Evolutionary conservation across 2,888 invertebrate genomes (phyloP), one percentile per base, ranked within the genome.

Genomic region (Eueremaeus valkanovi): DNA sequence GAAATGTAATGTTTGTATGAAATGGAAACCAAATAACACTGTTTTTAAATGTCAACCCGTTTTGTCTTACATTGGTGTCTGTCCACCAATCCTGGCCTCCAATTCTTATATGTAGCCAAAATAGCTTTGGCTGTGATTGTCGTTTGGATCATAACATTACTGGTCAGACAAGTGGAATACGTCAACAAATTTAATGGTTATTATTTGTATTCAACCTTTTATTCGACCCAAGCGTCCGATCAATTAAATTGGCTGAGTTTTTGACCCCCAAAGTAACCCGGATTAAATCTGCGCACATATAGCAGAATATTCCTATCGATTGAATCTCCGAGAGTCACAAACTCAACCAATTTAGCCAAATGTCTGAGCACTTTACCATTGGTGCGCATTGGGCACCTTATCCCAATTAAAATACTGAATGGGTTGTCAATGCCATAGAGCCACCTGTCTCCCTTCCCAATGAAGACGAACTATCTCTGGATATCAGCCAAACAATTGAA

Each of bases 181-280:
- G 13, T 66, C n/a, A 33, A 66, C 40, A 66, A 66, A 66, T 8
- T 36, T 9, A 66, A 36, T 36, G 66, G 66, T 66, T 36, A 31
- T 36, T 36, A 66, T 21, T 13, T 66, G 27, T 36, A 3, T 29
- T 58, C 9, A 24, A 6, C 21, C 2, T 36, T 36, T 1, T 9
- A 66, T 45, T 45, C 45, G n/a, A 45, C 45, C 18, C 55, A 27
- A 18, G n/a, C n/a, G n/a, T n/a, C 42, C 16, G 16, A 11, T 16
- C 42, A 9, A 42, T 42, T 42, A 16, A 9, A 42, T 42, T 42
- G 11, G 9, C 42, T 16, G 16, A 11, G 16, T 42, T 16, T 11
- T 11, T 42, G 16, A 42, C 42, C 9, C 16, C 42, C 16, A 11
- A 16, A 42, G 42, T 42, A 11, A 9, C 16, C 42, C 16, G 9